Percentiles rank a stretch among this genome's conserved stretches.
Evolutionary conservation across 1,140 invertebrate genomes (phyloP).

Genomic region (Chymomyza costata): DNA sequence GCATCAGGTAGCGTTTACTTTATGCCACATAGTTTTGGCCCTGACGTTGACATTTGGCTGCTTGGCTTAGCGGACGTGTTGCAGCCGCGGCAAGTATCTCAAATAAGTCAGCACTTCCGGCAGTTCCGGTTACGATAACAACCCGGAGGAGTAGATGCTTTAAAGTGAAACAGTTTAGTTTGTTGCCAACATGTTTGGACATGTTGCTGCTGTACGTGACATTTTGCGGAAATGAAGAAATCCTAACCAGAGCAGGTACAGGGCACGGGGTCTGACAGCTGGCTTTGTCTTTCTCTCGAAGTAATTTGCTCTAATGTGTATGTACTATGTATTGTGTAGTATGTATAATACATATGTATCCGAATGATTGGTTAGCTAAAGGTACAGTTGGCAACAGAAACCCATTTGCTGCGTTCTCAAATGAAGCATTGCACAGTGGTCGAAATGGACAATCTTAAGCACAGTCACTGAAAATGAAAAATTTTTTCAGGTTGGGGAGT

Average conservation of each 20-base stretch:
- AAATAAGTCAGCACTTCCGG: conserved; percentile 55
- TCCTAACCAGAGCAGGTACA: too few species aligned
- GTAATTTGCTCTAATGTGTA: too few species aligned
- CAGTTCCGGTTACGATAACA: conserved; percentile 27
- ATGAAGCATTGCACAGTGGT: too few species aligned
- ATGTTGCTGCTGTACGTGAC: conserved; percentile 56
- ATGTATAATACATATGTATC: too few species aligned
- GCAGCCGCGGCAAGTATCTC: conserved; percentile 18
- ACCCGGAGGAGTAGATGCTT: conserved; percentile 33
- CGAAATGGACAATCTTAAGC: too few species aligned
- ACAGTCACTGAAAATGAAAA: too few species aligned
- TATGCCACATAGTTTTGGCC: conserved; percentile 30
- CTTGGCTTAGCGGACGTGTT: neutral
- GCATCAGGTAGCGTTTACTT: conserved; percentile 40
- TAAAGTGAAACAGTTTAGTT: conserved; percentile 65
- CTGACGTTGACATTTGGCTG: conserved; percentile 38
- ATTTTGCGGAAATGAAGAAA: conserved; percentile 50
- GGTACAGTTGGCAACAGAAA: too few species aligned
- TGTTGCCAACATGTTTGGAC: conserved; percentile 63
- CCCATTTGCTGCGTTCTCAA: too few species aligned
- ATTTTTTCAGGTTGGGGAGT: too few species aligned
- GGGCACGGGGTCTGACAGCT: conserved; percentile 7
- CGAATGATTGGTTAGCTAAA: too few species aligned
- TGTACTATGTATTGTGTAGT: too few species aligned
- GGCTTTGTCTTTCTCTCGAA: too few species aligned